phyloP scores from a whole-genome alignment of 1,140 invertebrate species.

The Panulirus ornatus region DNA sequence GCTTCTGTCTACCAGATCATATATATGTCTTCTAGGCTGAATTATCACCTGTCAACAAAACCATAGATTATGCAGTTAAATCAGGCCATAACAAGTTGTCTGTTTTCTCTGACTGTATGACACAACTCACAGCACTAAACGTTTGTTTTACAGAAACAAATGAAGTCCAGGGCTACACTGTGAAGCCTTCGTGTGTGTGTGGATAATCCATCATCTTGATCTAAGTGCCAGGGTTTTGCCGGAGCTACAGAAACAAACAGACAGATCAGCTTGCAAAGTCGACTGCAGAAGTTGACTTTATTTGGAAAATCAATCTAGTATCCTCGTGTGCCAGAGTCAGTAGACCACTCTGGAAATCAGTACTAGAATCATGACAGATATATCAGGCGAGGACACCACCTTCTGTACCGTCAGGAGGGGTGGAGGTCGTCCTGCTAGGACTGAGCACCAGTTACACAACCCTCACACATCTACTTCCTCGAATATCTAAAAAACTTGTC shows the following conservation, averaged over 20 bases:
- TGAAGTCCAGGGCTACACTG: slow-evolving; percentile 19
- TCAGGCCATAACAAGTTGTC: background rate
- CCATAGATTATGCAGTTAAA: slow-evolving; percentile 19
- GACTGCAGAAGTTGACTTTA: slow-evolving; percentile 15
- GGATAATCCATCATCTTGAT: background rate
- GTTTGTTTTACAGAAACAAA: background rate
- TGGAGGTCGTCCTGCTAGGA: too few species aligned
- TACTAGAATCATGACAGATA: too few species aligned
- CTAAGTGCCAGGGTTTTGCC: background rate
- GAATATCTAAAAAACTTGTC: too few species aligned
- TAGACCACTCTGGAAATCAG: too few species aligned
- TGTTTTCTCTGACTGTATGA: background rate
- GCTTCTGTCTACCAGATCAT: background rate
- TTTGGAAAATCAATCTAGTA: background rate
- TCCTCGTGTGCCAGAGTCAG: slow-evolving; percentile 5
- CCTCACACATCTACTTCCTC: too few species aligned
- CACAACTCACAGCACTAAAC: background rate
- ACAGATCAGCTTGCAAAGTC: background rate
- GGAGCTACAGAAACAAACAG: slow-evolving; percentile 8
- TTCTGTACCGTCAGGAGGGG: too few species aligned
- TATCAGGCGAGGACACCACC: too few species aligned
- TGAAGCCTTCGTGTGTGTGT: background rate
- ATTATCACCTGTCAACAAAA: slow-evolving; percentile 9
- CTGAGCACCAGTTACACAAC: too few species aligned
- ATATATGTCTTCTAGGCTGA: background rate